Evolutionary conservation across 2,888 invertebrate species (phyloP).

Genomic region (Bellardia pandia): DNA sequence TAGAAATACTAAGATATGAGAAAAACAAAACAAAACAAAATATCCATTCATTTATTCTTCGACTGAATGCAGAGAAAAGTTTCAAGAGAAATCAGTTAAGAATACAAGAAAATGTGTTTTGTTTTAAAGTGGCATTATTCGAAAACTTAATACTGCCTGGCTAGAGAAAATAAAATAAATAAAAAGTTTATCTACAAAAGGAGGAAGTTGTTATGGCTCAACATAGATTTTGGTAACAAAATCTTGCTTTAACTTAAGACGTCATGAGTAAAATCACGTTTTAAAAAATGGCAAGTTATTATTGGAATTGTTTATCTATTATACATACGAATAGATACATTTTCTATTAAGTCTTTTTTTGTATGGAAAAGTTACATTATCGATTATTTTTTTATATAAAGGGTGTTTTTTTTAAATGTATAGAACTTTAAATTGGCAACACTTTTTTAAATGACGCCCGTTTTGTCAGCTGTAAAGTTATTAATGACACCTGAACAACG

Average conservation of each 20-base stretch:
- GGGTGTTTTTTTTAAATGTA: too few species aligned
- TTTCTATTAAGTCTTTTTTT: background rate
- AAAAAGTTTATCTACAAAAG: background rate
- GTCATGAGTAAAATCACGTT: too few species aligned
- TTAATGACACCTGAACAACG: too few species aligned
- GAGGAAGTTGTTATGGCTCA: background rate
- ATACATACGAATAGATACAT: background rate
- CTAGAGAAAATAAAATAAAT: background rate
- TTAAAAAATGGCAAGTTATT: too few species aligned
- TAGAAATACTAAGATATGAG: conserved; percentile 33
- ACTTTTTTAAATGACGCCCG: too few species aligned
- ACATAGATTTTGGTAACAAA: background rate
- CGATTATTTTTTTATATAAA: background rate
- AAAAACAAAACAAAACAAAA: background rate
- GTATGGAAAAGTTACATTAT: background rate
- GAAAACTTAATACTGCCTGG: background rate
- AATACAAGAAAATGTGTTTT: background rate
- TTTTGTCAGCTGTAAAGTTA: too few species aligned
- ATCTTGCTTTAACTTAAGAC: too few species aligned
- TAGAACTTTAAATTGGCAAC: too few species aligned
- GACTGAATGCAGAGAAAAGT: background rate
- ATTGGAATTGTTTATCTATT: too few species aligned
- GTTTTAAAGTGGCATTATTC: background rate
- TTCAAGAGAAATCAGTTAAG: background rate
- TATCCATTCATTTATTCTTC: background rate